These are phyloP conservation scores for Ptychadena robeensis DNA, from an alignment of 2,797 vertebrate genomes.

Conservation along the genomic window DNA sequence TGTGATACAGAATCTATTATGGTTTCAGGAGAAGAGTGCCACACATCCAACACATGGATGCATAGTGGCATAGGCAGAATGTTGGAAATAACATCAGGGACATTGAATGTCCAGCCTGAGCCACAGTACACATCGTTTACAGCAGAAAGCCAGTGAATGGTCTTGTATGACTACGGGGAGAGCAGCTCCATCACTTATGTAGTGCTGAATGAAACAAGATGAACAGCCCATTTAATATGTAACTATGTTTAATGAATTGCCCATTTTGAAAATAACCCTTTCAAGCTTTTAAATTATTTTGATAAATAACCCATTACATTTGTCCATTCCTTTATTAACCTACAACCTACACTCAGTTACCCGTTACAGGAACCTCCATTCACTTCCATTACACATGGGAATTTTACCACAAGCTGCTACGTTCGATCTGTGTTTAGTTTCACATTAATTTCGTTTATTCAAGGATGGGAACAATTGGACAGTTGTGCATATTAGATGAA, in stretches of 20 bases:
- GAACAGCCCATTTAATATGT: neutral
- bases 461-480: neutral
- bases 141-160: neutral
- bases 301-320: constrained; percentile 12
- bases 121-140: neutral
- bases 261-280: neutral
- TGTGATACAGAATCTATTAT: neutral
- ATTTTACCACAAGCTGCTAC: neutral
- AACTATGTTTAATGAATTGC: neutral
- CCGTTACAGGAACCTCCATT: neutral
- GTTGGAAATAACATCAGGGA: neutral
- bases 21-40: neutral
- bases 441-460: constrained; percentile 3
- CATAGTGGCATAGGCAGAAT: neutral
- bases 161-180: neutral
- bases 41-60: neutral
- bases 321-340: neutral
- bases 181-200: neutral
- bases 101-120: neutral
- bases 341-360: neutral
- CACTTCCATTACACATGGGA: neutral
- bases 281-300: neutral
- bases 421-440: neutral
- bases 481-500: neutral
- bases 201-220: too few species aligned